Base-by-base conservation (phyloP, 2,888 invertebrate genomes). In the Eupithecia abbreviata region DNA sequence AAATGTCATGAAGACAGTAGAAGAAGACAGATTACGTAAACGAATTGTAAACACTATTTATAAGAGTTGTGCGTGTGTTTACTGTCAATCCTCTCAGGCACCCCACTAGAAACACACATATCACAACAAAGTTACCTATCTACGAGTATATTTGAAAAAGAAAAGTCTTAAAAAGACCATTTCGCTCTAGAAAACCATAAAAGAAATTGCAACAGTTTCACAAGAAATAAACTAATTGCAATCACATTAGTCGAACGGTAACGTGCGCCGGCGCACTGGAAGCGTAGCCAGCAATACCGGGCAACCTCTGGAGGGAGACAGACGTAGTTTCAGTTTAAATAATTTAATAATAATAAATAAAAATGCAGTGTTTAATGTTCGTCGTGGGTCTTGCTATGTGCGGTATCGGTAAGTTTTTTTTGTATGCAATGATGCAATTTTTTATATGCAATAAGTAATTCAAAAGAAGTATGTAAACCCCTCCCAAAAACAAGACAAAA, bases 251-350 rank as follows among this genome's bases (percentile, higher is more conserved):
- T 82, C 85, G 90, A 80, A 82, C 82, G 85, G 79, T 62, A 81
- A 82, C 84, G 87, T 86, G 79, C 79, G 86, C 86, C 87, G 83
- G 82, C 82, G 89, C 90, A 88, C 88, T 87, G 84, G 84, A 45
- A 47, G 82, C 84, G 82, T 83, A 79, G 77, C 87, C 82, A 86
- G 86, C 94, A 94, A 94, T 93, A 91, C 92, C 83, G 84, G 87
- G 82, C 91, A 90, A 91, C 91, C 92, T 92, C 90, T 89, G 90
- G 83, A 85, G 86, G 88, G 89, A 90, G 88, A 81, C 90, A 90
- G 93, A 94, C 94, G 94, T 90, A 87, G 86, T 85, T 87, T 81
- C 84, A 79, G 87, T 85, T 81, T 84, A 12, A 70, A 30, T 79
- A 79, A 81, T 80, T 75, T 82, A 66, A 81, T 79, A 82, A 79